Base-by-base conservation (phyloP, 2,797 vertebrate genomes). In the Danionella dracula region DNA sequence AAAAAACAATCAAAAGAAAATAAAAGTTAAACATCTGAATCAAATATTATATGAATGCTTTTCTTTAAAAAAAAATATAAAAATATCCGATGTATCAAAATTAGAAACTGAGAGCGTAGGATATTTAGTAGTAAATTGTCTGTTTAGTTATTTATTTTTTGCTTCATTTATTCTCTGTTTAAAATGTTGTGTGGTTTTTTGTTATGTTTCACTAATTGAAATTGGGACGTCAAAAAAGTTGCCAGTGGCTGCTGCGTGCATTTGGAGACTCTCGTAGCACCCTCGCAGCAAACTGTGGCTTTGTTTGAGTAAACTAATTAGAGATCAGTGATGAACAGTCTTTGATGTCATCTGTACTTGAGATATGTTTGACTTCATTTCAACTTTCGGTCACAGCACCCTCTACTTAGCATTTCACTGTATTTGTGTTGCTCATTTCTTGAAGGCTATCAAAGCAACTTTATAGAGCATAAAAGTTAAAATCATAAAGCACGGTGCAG, bases 271-370 rank as follows among this genome's bases (percentile, higher is more conserved):
- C 19, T 54, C 15, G 34, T 41, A 34, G 63, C 38, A 55, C 57
- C 55, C 44, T 45, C 29, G n/a, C 45, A 37, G 27, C 53, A 40
- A 15, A 5, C 54, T 42, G 15, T 20, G 31, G 20, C 23, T 40
- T 27, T 60, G 68, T 57, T 46, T 32, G 44, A 46, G 35, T 54
- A 21, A 45, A 41, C 44, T 65, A 68, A 73, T 75, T 78, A 70
- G 34, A 70, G 66, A 67, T 75, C 55, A 55, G 61, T 35, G 51
- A 58, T 20, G 37, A 31, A 58, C 17, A 58, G 46, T 58, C 40
- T 42, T 38, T 49, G 53, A 70, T 68, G 23, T 38, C 29, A n/a
- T 66, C 66, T 72, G 40, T 74, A 70, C 74, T 78, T 78, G 66
- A 50, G 42, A 64, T 64, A 67, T 15, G 20, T 67, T 67, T 51